phyloP scores from a whole-genome alignment of 2,113 vertebrate genomes.

The Platichthys stellatus region DNA sequence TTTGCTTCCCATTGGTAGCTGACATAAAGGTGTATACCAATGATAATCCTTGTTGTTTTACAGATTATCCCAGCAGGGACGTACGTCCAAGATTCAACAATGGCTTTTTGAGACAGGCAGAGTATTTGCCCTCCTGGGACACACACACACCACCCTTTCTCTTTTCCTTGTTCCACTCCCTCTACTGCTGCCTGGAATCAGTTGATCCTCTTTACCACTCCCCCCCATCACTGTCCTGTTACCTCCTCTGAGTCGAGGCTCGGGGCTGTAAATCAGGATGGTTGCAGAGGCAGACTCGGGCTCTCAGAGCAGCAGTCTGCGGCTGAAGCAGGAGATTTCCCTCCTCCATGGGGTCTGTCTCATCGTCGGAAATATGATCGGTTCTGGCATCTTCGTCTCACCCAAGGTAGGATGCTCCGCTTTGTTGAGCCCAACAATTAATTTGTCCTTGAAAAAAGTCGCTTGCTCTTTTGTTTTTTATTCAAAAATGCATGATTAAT shows the following conservation, averaged over 20 bases:
- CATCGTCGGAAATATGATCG: conserved; percentile 88
- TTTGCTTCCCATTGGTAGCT: too few species aligned
- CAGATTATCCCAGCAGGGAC: too few species aligned
- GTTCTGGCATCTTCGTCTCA: conserved; percentile 86
- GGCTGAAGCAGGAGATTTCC: conserved; percentile 86
- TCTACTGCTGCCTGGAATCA: not conserved
- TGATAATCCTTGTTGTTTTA: too few species aligned
- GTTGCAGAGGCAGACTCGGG: conserved; percentile 51
- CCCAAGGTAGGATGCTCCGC: conserved; percentile 73
- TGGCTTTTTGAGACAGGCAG: too few species aligned
- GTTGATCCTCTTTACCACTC: not conserved
- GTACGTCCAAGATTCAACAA: too few species aligned
- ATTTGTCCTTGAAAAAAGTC: too few species aligned
- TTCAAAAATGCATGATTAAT: not conserved
- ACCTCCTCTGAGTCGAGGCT: not conserved
- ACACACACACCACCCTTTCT: not conserved
- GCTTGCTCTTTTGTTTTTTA: not conserved
- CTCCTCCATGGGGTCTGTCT: conserved; percentile 87
- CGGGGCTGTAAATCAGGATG: conserved; percentile 65
- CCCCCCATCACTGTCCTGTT: not conserved
- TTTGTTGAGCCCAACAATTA: not conserved
- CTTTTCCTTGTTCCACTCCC: not conserved
- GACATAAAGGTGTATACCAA: too few species aligned
- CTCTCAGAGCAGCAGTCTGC: conserved; percentile 63
- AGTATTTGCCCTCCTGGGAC: too few species aligned